phyloP scores from a whole-genome alignment of 2,797 vertebrate genomes.

The Schizopygopsis malacanthus region DNA sequence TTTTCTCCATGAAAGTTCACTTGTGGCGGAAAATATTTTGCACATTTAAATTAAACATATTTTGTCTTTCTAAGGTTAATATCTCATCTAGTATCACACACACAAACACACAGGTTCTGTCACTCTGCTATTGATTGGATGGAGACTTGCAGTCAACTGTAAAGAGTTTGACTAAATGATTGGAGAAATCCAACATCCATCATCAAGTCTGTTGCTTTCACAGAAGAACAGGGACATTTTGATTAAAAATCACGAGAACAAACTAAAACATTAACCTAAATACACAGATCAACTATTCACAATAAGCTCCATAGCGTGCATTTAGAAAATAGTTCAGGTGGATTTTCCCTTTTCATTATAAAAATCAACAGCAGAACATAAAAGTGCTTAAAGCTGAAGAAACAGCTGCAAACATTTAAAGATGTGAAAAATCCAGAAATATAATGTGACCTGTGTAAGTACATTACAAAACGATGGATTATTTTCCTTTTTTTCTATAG shows the following conservation, averaged over 20 bases:
- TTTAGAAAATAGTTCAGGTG: neutral
- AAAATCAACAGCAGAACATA: neutral
- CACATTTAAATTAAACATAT: neutral
- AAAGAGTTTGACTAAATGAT: neutral
- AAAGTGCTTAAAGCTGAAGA: neutral
- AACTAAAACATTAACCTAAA: neutral
- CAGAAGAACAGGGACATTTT: neutral
- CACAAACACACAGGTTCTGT: neutral
- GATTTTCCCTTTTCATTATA: neutral
- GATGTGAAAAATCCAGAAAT: neutral
- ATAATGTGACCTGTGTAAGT: neutral
- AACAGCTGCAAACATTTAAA: slow-evolving; percentile 7
- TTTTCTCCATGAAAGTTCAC: neutral
- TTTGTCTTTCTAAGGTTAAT: neutral
- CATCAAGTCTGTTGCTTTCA: neutral
- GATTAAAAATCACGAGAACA: neutral
- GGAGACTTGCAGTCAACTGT: neutral
- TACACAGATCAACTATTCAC: neutral
- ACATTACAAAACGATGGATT: neutral
- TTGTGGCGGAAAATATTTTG: neutral
- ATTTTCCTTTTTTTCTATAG: neutral
- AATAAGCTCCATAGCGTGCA: neutral
- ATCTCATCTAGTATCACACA: neutral
- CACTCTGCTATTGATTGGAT: neutral
- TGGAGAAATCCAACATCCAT: neutral